These are phyloP conservation scores for Lophius americanus DNA, from an alignment of 2,797 vertebrate species.

Conservation along the genomic window DNA sequence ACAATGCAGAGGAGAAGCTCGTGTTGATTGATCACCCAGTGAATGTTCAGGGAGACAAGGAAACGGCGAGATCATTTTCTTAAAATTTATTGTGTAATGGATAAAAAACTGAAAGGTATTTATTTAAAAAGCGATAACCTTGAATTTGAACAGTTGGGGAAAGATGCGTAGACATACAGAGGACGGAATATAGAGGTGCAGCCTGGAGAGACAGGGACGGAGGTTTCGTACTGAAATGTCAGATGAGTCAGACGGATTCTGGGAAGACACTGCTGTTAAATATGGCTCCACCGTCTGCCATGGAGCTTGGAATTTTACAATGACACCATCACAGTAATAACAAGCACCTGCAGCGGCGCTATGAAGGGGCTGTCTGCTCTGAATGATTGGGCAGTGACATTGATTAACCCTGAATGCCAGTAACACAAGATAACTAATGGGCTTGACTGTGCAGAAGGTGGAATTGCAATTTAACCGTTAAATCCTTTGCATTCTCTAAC, in stretches of 20 bases:
- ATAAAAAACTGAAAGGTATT: conserved; percentile 19
- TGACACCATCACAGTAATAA: conserved; percentile 61
- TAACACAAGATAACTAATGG: conserved; percentile 57
- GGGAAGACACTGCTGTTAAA: conserved; percentile 70
- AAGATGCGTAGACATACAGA: conserved; percentile 47
- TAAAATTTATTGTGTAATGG: conserved; percentile 22
- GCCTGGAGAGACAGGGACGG: conserved; percentile 52
- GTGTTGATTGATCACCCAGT: conserved; percentile 53
- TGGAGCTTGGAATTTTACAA: conserved; percentile 64
- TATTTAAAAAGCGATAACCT: conserved; percentile 48
- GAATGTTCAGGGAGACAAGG: conserved; percentile 48
- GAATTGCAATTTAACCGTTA: conserved; percentile 36
- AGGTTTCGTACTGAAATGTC: conserved; percentile 76
- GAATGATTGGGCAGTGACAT: conserved; percentile 55
- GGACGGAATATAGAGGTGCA: conserved; percentile 42
- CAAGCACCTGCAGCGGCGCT: conserved; percentile 69
- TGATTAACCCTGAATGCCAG: conserved; percentile 71
- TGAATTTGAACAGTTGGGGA: conserved; percentile 44
- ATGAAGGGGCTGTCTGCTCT: conserved; percentile 54
- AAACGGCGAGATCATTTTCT: conserved; percentile 35
- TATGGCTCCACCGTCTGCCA: conserved; percentile 58
- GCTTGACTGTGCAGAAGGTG: conserved; percentile 30
- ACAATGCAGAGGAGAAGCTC: conserved; percentile 14
- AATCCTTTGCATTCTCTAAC: conserved; percentile 46
- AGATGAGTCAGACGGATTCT: conserved; percentile 79